A percentile compares a stretch with the other conserved stretches of the same genome.
These are phyloP conservation scores for Tribolium castaneum DNA, from an alignment of 1,140 invertebrate genomes.

Conservation along the genomic window DNA sequence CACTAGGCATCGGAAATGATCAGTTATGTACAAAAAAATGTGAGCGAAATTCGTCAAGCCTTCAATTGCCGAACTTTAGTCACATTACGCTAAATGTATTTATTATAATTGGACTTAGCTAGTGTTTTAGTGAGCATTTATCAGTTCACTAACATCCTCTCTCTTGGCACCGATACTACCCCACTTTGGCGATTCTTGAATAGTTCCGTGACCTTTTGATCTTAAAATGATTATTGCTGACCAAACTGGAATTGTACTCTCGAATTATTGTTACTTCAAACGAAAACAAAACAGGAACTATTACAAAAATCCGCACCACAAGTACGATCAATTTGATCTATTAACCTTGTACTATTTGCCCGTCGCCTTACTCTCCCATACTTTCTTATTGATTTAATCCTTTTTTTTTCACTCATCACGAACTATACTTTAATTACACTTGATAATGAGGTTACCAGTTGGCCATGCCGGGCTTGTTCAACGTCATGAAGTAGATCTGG, in stretches of 20 bases:
- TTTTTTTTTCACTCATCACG: conserved; percentile 21
- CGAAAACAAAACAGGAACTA: conserved; percentile 26
- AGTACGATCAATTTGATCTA: conserved; percentile 28
- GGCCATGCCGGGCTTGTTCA: conserved; percentile 98
- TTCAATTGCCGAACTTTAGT: conserved; percentile 28
- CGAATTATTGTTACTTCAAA: background rate
- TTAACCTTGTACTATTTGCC: conserved; percentile 37
- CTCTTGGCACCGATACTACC: conserved; percentile 54
- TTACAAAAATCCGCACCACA: conserved; percentile 28
- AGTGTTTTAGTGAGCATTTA: conserved; percentile 59
- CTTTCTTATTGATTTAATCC: conserved; percentile 13
- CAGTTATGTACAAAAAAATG: conserved; percentile 26
- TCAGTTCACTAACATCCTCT: conserved; percentile 54
- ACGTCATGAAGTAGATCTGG: conserved; percentile 99
- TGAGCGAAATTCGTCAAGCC: conserved; percentile 17
- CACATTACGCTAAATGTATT: conserved; percentile 19
- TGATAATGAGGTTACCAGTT: conserved; percentile 79
- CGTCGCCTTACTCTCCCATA: conserved; percentile 23
- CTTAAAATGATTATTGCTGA: conserved; percentile 32
- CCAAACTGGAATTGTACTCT: conserved; percentile 10
- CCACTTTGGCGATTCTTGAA: conserved; percentile 27
- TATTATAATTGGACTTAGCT: conserved; percentile 53
- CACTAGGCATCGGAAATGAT: conserved; percentile 31
- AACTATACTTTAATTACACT: conserved; percentile 32
- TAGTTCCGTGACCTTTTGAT: conserved; percentile 25